A percentile compares a stretch with the other conserved stretches of the same genome.
Conservation (phyloP, 2,797 vertebrate species). For the Sebastes flavidus region DNA sequence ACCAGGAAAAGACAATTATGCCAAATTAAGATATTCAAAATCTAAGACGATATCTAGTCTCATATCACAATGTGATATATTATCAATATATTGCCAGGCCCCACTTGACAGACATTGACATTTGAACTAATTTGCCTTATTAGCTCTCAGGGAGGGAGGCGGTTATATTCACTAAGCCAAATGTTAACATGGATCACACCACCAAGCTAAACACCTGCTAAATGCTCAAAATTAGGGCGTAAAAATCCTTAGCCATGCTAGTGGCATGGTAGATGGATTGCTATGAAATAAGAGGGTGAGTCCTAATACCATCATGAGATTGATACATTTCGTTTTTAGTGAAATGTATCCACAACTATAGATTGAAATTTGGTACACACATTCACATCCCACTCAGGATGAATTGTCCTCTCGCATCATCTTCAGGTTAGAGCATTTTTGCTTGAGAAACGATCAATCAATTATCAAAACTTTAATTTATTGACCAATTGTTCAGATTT, state of each 20-base stretch:
- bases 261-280: neutral
- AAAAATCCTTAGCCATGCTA: neutral
- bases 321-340: too few species aligned
- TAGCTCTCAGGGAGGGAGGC: neutral
- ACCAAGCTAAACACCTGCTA: neutral
- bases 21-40: too few species aligned
- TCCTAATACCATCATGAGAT: too few species aligned
- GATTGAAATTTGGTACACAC: neutral
- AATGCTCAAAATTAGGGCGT: neutral
- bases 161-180: neutral
- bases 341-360: too few species aligned
- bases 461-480: neutral
- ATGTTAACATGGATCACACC: neutral
- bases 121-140: neutral
- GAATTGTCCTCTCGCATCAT: neutral
- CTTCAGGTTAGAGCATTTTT: neutral
- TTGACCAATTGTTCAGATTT: neutral
- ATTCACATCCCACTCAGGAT: neutral
- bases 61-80: neutral
- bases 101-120: too few species aligned
- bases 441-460: neutral
- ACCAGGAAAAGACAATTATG: too few species aligned
- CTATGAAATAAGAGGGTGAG: neutral
- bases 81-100: too few species aligned
- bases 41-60: too few species aligned